Base-by-base conservation (phyloP, 2,888 invertebrate genomes). In the Apocheima hispidaria region DNA sequence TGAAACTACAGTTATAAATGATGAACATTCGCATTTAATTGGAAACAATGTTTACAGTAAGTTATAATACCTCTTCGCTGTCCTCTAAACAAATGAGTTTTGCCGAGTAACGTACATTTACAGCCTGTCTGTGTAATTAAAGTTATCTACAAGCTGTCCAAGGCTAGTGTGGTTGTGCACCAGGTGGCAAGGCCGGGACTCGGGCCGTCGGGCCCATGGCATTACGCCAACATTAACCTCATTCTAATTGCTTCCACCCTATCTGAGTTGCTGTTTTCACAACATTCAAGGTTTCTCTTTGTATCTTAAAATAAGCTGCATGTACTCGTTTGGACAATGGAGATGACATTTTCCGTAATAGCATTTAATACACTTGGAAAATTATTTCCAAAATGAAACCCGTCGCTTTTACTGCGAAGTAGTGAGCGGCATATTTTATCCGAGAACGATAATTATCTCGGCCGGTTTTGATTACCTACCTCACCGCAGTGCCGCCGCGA, bases 131-230 rank as follows among this genome's bases (percentile, higher is more conserved):
- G 53, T 67, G 68, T 63, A 67, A 68, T 68, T 69, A 69, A 60
- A 57, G 54, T 57, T 61, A 68, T 69, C 40, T 23, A 53, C 66
- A 71, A 69, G 68, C 73, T 74, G 73, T 72, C 71, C 75, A 78
- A 78, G 79, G 78, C 65, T 55, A 14, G 70, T 69, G 71, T 66
- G 70, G 72, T 79, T 74, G 82, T 82, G 82, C 82, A 79, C 70
- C 76, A 75, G 66, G 65, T 63, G 58, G 36, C 77, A 74, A 80
- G 81, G 82, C 65, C 69, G 49, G n/a, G 38, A 35, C 51, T 30
- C 40, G 55, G 40, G 26, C 33, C n/a, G n/a, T n/a, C n/a, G n/a
- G n/a, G n/a, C 35, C 56, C 64, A 59, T 78, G 82, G 81, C 77
- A 68, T 36, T 48, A 44, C 66, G 80, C 76, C 80, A 81, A 70